Evolutionary conservation across 2,888 invertebrate genomes (phyloP), one percentile per base, ranked within the genome.

Genomic region (Xestia sexstrigata): DNA sequence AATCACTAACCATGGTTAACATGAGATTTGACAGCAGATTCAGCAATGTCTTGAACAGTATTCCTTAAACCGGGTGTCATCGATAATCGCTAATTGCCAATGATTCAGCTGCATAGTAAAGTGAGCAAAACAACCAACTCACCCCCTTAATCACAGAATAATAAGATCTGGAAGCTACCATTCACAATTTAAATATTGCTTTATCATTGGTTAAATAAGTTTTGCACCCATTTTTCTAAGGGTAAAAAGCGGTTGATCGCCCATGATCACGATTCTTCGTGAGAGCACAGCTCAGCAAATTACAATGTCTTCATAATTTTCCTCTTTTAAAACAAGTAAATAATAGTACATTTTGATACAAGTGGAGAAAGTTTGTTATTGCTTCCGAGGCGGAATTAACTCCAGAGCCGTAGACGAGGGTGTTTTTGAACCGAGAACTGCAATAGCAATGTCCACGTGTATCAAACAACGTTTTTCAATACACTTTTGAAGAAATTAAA

Each of bases 101-200:
- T 81, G 69, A 30, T 68, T 55, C 58, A 77, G 70, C 74, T 72
- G 80, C 63, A 65, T 68, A 55, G 62, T 42, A 45, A 68, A 79
- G 83, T 86, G 76, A 70, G 76, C 42, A 69, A 76, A 70, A 79
- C 70, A 85, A 72, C 66, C 69, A 63, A 65, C 63, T 80, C 75
- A 72, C 49, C 65, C 68, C 55, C n/a, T 74, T n/a, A 39, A 78
- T 87, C 74, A 82, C 79, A 87, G 62, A 70, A 79, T 39, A 74
- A 70, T 70, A 55, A 65, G 81, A 85, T 79, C 75, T 76, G 67
- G 63, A 83, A 85, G 83, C 81, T 87, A 77, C 74, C 80, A 78
- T 71, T 66, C 55, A 76, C 78, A 85, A 30, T 76, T 70, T 58
- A 70, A 72, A 83, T 70, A 62, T 78, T 81, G 62, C 67, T 45